These are phyloP conservation scores for Benthosema pterotum DNA, from an alignment of 2,797 vertebrate genomes.

Conservation along the genomic window DNA sequence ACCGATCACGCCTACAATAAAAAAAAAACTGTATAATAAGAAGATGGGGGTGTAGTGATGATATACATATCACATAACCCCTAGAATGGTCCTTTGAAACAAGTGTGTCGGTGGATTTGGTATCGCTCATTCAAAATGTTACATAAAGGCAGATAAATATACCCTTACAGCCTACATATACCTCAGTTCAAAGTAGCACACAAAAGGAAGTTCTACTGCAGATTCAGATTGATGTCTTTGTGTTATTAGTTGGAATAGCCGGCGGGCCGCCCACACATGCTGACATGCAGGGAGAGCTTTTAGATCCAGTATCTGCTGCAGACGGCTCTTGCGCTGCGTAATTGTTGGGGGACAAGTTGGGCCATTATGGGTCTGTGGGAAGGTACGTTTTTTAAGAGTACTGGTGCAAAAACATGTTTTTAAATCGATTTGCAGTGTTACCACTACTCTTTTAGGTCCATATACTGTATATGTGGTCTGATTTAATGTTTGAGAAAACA, in stretches of 20 bases:
- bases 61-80: conserved; percentile 3
- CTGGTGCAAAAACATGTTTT: conserved; percentile 2
- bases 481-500: neutral
- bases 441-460: neutral
- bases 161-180: neutral
- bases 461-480: neutral
- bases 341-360: conserved; percentile 22
- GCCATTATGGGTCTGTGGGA: conserved; percentile 13
- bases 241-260: neutral
- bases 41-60: neutral
- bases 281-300: conserved; percentile 21
- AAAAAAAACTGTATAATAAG: neutral
- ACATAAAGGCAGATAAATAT: neutral
- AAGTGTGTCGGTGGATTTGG: neutral
- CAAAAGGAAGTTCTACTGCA: neutral
- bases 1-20: conserved; percentile 1
- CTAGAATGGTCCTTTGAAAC: neutral
- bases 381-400: conserved; percentile 14
- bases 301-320: conserved; percentile 30
- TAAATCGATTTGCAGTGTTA: neutral
- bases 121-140: neutral
- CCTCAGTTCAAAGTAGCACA: neutral
- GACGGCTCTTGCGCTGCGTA: conserved; percentile 18
- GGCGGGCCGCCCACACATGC: neutral
- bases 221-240: neutral